Conservation (phyloP, 2,888 invertebrate species). For the Platypus cylindrus region DNA sequence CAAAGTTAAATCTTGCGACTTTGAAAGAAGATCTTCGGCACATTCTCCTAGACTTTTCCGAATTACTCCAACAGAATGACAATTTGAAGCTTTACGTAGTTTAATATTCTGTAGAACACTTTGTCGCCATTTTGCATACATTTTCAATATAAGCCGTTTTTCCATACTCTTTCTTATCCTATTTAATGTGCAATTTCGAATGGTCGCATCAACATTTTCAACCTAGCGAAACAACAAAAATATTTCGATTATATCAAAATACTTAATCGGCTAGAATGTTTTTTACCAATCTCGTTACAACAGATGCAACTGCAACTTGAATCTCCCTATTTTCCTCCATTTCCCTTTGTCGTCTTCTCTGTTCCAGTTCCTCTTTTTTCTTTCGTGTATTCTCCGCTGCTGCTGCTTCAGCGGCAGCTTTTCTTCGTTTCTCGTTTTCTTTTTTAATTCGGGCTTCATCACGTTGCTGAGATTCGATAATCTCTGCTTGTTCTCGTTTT, state of each 20-base stretch:
- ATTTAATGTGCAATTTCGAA: conserved; percentile 29
- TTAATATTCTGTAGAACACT: conserved; percentile 31
- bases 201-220: conserved; percentile 28
- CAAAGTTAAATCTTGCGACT: conserved; percentile 36
- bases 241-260: conserved; percentile 2
- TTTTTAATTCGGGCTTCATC: conserved; percentile 4
- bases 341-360: conserved; percentile 12
- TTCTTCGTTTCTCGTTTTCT: conserved; percentile 7
- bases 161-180: conserved; percentile 31
- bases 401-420: conserved; percentile 9
- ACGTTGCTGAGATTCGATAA: not conserved
- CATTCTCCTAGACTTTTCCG: conserved; percentile 31
- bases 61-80: conserved; percentile 44
- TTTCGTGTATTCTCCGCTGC: conserved; percentile 12
- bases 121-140: conserved; percentile 37
- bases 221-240: no score
- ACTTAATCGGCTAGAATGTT: not conserved
- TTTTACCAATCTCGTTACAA: conserved; percentile 28
- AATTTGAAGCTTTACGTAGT: conserved; percentile 40
- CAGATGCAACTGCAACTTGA: conserved; percentile 23
- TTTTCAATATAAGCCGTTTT: conserved; percentile 30
- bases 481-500: not conserved
- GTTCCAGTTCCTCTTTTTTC: conserved; percentile 12
- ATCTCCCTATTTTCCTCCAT: conserved; percentile 18
- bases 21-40: conserved; percentile 35